Percentiles rank a stretch among this genome's conserved stretches.
Conservation (phyloP, 2,888 invertebrate genomes). For the Hydroisotoma schaefferi region DNA sequence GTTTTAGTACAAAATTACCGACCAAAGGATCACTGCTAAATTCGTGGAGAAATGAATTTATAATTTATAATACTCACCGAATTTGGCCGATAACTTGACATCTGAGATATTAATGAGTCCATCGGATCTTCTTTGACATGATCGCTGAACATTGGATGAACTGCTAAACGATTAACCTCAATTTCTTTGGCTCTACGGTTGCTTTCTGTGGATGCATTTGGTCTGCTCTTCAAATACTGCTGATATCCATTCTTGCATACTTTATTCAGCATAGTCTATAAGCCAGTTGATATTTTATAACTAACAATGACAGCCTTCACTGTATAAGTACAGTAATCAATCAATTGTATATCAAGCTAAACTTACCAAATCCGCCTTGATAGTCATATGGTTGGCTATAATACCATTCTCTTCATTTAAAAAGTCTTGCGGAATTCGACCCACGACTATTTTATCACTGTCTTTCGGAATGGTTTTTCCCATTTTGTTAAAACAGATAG, state of each 20-base stretch:
- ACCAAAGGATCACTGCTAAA: background rate
- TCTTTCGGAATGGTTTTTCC: slow-evolving; percentile 50
- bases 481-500: slow-evolving; percentile 59
- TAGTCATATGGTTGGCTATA: slow-evolving; percentile 69
- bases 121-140: slow-evolving; percentile 53
- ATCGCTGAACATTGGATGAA: slow-evolving; percentile 64
- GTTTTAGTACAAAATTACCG: background rate
- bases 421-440: slow-evolving; percentile 73
- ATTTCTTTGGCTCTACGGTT: slow-evolving; percentile 78
- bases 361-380: slow-evolving; percentile 70
- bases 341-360: background rate
- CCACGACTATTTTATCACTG: slow-evolving; percentile 61
- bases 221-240: slow-evolving; percentile 83
- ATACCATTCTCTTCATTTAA: slow-evolving; percentile 79
- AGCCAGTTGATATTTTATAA: slow-evolving; percentile 20
- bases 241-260: slow-evolving; percentile 85
- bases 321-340: background rate
- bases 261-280: slow-evolving; percentile 62
- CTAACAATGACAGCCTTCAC: background rate
- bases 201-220: slow-evolving; percentile 82
- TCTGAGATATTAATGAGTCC: slow-evolving; percentile 60
- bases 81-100: slow-evolving; percentile 72
- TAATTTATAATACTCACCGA: slow-evolving; percentile 58
- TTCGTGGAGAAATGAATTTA: background rate
- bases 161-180: slow-evolving; percentile 57